These are phyloP conservation scores for Urocyon cinereoargenteus DNA, from an alignment of 2,797 vertebrate genomes.

Conservation along the genomic window DNA sequence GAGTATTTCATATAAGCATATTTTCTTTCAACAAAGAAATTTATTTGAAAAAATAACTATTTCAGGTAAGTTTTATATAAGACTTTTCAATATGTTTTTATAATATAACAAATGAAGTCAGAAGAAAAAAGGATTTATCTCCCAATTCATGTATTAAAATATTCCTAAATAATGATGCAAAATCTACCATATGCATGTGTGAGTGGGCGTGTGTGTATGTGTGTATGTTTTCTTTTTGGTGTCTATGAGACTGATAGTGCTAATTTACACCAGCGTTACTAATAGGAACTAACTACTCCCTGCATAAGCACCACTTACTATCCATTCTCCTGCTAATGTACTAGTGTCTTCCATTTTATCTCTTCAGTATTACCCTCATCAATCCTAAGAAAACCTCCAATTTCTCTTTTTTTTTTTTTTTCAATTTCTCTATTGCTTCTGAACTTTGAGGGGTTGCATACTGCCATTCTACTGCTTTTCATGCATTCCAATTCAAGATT, in stretches of 20 bases:
- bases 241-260: neutral
- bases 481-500: neutral
- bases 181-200: neutral
- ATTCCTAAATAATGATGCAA: neutral
- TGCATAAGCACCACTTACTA: neutral
- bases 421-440: too few relatives aligned
- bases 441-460: neutral
- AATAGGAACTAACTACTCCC: neutral
- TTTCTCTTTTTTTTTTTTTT: too few relatives aligned
- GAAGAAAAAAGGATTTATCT: neutral
- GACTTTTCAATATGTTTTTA: neutral
- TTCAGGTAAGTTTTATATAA: neutral
- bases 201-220: neutral
- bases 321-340: neutral
- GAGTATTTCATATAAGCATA: neutral
- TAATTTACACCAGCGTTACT: neutral
- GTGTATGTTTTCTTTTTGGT: neutral
- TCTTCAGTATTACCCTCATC: neutral
- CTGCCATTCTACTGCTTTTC: neutral
- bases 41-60: slow-evolving; percentile 15
- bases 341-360: neutral
- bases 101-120: neutral
- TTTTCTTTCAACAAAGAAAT: neutral
- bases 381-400: neutral
- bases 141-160: neutral